These are phyloP conservation scores for Hippoglossus hippoglossus DNA, from an alignment of 2,797 vertebrate genomes.

Conservation along the genomic window DNA sequence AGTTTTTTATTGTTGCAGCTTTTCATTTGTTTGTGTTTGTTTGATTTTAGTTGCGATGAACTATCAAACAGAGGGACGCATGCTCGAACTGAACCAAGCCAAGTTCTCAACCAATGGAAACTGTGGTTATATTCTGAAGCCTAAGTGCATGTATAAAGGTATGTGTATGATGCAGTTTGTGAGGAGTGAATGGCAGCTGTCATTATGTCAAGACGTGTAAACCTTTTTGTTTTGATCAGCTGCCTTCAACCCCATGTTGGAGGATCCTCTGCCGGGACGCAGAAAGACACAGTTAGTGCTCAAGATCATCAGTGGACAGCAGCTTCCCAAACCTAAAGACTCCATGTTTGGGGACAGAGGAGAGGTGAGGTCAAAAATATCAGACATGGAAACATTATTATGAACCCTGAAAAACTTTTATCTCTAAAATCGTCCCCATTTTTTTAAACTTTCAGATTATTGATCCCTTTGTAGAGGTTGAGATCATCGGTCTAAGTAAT, in stretches of 20 bases:
- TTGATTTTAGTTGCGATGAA: conserved; percentile 90
- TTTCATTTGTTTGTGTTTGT: conserved; percentile 12
- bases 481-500: conserved; percentile 92
- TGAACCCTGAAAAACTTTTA: neutral
- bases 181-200: neutral
- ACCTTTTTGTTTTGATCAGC: conserved; percentile 73
- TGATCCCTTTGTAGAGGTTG: conserved; percentile 97
- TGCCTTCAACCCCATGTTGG: conserved; percentile 92
- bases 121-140: conserved; percentile 95
- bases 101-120: conserved; percentile 94
- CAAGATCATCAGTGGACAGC: conserved; percentile 96
- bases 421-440: neutral
- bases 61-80: conserved; percentile 95
- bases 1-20: neutral
- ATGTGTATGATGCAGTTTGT: conserved; percentile 28
- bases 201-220: neutral
- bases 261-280: conserved; percentile 90
- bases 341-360: conserved; percentile 97
- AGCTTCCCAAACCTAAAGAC: conserved; percentile 96
- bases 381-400: neutral
- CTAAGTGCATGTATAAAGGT: conserved; percentile 94
- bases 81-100: conserved; percentile 94
- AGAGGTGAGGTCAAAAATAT: conserved; percentile 83
- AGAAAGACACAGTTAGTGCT: conserved; percentile 93
- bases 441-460: conserved; percentile 88